Evolutionary conservation across 2,888 invertebrate genomes (phyloP), one percentile per base, ranked within the genome.

Genomic region (Chorisops tibialis): DNA sequence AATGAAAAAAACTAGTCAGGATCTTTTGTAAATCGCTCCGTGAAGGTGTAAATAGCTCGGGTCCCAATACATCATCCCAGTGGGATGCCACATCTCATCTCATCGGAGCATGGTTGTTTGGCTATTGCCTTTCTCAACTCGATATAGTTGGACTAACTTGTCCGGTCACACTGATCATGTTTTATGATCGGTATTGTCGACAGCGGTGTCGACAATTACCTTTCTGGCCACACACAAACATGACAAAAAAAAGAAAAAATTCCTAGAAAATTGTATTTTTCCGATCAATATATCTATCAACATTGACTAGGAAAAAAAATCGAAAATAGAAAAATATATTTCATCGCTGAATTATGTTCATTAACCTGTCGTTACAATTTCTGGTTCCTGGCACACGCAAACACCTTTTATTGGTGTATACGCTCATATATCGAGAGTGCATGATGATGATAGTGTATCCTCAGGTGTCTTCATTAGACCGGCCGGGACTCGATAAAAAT

Each of bases 11-110:
- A 30, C 30, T n/a, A n/a, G n/a, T n/a, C n/a, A n/a, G n/a, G 16
- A 56, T 43, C 45, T 41, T 56, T 56, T 38, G 35, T 54, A 41
- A 41, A 54, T 9, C 5, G 41, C 41, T 56, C 56, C 54, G 37
- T 48, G 49, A 56, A 64, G 63, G 63, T 64, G 63, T 64, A 64
- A 64, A 64, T 64, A 56, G 60, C 58, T 51, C 50, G 43, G 61
- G 39, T 35, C 19, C 37, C 58, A 49, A 56, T 61, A 58, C 22
- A 61, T 61, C 63, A 61, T 64, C 61, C 35, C 58, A 16, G 63
- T 64, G 51, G 58, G 63, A 58, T 64, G 39, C 30, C 58, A 51
- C 41, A 49, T 64, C 30, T 47, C 38, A 61, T 58, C 30, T 39
- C 56, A 35, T 56, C 21, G 56, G n/a, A 45, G 24, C 18, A 21